phyloP scores from a whole-genome alignment of 1,140 invertebrate genomes.

The Conus betulinus region DNA sequence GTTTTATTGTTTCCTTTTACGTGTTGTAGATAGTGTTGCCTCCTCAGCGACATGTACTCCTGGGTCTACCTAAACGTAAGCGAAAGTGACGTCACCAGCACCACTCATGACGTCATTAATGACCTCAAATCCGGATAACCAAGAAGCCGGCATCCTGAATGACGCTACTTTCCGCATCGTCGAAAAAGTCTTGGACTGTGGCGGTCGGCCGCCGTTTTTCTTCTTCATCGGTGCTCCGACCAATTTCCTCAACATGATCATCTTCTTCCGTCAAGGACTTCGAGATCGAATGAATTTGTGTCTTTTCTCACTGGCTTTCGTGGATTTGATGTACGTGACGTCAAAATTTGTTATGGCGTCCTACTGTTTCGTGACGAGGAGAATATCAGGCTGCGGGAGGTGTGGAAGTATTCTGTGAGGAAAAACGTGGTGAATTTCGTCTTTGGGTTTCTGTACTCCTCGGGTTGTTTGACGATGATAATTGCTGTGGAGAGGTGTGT shows the following conservation, averaged over 20 bases:
- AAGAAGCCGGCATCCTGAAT: not conserved
- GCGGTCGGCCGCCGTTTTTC: not conserved
- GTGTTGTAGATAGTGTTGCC: too few relatives aligned
- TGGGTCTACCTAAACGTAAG: not conserved
- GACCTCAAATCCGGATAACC: not conserved
- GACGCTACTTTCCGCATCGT: not conserved
- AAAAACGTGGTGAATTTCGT: conserved; percentile 14
- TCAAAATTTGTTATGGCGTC: not conserved
- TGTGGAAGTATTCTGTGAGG: conserved; percentile 13
- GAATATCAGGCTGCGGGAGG: not conserved
- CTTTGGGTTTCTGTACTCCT: conserved; percentile 15
- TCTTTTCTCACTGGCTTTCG: not conserved
- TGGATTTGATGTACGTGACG: conserved; percentile 8
- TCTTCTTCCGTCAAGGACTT: conserved; percentile 7
- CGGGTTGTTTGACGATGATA: conserved; percentile 4
- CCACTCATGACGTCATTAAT: not conserved
- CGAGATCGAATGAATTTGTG: conserved; percentile 15
- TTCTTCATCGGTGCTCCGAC: conserved; percentile 15
- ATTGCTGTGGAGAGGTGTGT: conserved; percentile 21
- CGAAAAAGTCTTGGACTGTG: not conserved
- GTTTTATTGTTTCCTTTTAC: too few relatives aligned
- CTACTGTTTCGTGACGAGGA: conserved; percentile 5
- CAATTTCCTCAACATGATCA: conserved; percentile 22
- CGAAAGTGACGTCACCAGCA: not conserved
- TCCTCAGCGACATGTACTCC: too few relatives aligned